phyloP scores from a whole-genome alignment of 2,888 invertebrate species.

The Athetis lepigone region DNA sequence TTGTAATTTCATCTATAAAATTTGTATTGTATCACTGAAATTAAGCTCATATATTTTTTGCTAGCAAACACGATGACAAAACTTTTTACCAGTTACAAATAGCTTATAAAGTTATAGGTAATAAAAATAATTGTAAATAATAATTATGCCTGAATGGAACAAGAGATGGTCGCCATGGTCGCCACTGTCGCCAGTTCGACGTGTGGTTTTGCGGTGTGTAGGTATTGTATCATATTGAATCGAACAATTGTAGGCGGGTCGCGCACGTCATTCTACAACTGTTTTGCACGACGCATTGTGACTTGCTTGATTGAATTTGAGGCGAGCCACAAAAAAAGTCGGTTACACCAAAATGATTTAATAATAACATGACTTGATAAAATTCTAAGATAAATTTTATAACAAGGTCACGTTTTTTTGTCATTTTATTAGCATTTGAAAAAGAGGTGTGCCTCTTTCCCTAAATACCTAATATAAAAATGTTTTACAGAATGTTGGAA shows the following conservation, averaged over 20 bases:
- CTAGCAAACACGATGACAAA: neutral
- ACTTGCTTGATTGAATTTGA: conserved; percentile 61
- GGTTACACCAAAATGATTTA: conserved; percentile 18
- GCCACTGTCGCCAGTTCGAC: conserved; percentile 41
- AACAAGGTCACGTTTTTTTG: conserved; percentile 21
- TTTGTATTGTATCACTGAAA: conserved; percentile 3
- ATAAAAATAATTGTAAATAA: conserved; percentile 30
- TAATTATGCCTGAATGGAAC: conserved; percentile 52
- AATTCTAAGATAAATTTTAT: conserved; percentile 41
- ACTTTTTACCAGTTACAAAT: neutral
- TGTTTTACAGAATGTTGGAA: neutral
- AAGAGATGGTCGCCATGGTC: conserved; percentile 51
- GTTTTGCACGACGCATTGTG: conserved; percentile 62
- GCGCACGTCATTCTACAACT: conserved; percentile 72
- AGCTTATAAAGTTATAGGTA: conserved; percentile 5
- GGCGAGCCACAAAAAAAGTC: conserved; percentile 46
- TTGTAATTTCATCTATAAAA: neutral
- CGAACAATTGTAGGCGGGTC: conserved; percentile 75
- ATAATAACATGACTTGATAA: conserved; percentile 21
- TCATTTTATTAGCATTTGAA: conserved; percentile 10
- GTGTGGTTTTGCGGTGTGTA: conserved; percentile 61
- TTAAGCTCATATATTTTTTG: neutral
- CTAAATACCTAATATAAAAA: conserved; percentile 9
- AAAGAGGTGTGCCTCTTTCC: conserved; percentile 36
- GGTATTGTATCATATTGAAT: conserved; percentile 55